Conservation (phyloP, 53 echinoderm and acorn worm genomes). For the Antedon mediterranea region DNA sequence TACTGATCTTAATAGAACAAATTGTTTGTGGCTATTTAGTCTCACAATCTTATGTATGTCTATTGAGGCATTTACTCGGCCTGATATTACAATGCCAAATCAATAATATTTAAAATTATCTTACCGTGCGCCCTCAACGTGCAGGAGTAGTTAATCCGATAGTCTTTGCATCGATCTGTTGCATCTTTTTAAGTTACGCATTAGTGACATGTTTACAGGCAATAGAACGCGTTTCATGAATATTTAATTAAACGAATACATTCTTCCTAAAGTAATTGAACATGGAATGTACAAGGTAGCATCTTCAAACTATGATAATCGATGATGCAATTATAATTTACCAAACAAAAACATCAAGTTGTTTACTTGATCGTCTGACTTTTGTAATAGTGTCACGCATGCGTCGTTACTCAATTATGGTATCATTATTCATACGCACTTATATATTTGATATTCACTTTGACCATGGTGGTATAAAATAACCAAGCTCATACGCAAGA, state of each 20-base stretch:
- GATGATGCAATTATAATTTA: too few species aligned
- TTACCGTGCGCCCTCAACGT: neutral
- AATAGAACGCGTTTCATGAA: neutral
- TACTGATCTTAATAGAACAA: neutral
- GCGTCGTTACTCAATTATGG: too few species aligned
- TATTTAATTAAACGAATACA: neutral
- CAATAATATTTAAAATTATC: neutral
- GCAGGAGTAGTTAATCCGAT: neutral
- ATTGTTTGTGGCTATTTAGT: neutral
- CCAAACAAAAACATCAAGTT: too few species aligned
- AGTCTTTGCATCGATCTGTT: neutral
- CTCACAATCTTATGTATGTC: neutral
- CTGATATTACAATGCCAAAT: neutral
- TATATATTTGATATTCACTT: too few species aligned
- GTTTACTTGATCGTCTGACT: too few species aligned
- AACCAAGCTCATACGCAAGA: too few species aligned
- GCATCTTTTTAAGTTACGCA: neutral
- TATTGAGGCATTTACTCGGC: neutral
- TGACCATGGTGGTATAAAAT: too few species aligned
- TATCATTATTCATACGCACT: too few species aligned
- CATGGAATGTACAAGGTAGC: neutral
- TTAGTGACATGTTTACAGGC: neutral
- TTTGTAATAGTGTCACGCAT: too few species aligned
- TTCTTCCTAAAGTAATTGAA: neutral
- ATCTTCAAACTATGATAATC: neutral